Percentiles rank a stretch among this genome's conserved stretches.
Conservation (phyloP, 1,140 invertebrate species). For the Ruditapes philippinarum region DNA sequence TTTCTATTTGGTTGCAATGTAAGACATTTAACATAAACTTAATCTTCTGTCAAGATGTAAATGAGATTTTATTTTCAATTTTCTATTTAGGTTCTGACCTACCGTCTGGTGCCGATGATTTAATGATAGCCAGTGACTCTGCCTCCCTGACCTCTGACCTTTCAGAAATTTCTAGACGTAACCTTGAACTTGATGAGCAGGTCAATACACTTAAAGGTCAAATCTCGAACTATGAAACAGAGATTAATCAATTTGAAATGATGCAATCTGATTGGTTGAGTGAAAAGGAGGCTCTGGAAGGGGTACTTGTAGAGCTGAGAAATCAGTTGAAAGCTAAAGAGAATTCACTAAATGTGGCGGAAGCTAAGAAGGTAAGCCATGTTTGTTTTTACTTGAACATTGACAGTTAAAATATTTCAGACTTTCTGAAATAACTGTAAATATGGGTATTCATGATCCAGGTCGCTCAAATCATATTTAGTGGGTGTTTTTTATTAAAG, state of each 20-base stretch:
- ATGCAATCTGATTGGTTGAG: slow-evolving; percentile 82
- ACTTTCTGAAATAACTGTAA: too few species aligned
- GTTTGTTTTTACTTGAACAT: too few species aligned
- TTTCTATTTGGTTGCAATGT: too few species aligned
- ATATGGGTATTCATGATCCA: too few species aligned
- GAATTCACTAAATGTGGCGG: slow-evolving; percentile 70
- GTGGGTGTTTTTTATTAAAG: too few species aligned
- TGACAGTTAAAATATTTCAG: too few species aligned
- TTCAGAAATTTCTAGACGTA: slow-evolving; percentile 72
- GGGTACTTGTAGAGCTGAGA: slow-evolving; percentile 79
- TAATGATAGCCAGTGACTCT: slow-evolving; percentile 40
- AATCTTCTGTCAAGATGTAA: too few species aligned
- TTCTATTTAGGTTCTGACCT: slow-evolving; percentile 54
- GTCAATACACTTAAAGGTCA: slow-evolving; percentile 73
- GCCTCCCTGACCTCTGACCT: slow-evolving; percentile 68
- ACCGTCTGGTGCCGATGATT: neutral
- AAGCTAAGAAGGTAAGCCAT: slow-evolving; percentile 70
- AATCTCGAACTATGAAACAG: slow-evolving; percentile 74
- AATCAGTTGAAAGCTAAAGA: slow-evolving; percentile 79
- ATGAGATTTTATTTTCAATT: too few species aligned
- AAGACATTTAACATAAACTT: too few species aligned
- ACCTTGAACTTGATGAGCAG: slow-evolving; percentile 72
- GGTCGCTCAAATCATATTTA: too few species aligned
- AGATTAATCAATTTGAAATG: slow-evolving; percentile 80
- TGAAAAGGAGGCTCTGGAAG: slow-evolving; percentile 84